Conservation (phyloP, 1,140 invertebrate species). For the Atta colombica region DNA sequence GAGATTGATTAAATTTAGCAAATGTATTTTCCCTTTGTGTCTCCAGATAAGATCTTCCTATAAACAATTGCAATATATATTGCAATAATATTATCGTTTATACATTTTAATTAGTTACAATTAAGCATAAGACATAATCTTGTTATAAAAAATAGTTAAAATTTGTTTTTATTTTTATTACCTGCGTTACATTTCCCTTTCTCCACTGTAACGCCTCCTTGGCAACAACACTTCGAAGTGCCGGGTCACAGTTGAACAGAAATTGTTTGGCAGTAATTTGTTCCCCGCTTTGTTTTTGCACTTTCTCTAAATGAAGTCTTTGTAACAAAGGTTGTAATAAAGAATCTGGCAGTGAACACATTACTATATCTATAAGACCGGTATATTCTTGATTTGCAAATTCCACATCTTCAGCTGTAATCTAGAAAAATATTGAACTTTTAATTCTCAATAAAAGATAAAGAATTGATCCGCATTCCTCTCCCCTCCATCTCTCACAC, state of each 20-base stretch:
- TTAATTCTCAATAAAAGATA: not conserved
- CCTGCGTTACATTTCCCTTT: slow-evolving; percentile 89
- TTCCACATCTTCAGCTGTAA: slow-evolving; percentile 90
- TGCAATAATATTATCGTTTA: slow-evolving; percentile 3
- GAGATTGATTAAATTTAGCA: slow-evolving; percentile 90
- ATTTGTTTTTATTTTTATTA: slow-evolving; percentile 71
- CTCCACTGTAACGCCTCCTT: slow-evolving; percentile 95
- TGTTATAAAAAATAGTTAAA: not conserved
- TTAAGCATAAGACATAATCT: not conserved
- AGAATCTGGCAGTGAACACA: slow-evolving; percentile 92
- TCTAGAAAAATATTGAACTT: slow-evolving; percentile 81
- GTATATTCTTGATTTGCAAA: slow-evolving; percentile 90
- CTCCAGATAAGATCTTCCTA: slow-evolving; percentile 91
- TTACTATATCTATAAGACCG: slow-evolving; percentile 92
- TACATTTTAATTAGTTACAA: not conserved
- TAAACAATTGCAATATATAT: slow-evolving; percentile 56
- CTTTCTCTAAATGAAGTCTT: slow-evolving; percentile 87
- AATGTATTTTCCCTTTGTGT: slow-evolving; percentile 90
- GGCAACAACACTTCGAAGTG: slow-evolving; percentile 92
- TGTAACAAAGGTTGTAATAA: slow-evolving; percentile 91
- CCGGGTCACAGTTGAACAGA: slow-evolving; percentile 91
- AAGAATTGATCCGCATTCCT: not conserved
- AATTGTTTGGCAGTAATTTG: slow-evolving; percentile 90
- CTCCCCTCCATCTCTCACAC: no score
- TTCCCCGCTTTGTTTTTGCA: slow-evolving; percentile 84